phyloP scores from a whole-genome alignment of 2,797 vertebrate genomes.

The Schizopygopsis pylzovi region DNA sequence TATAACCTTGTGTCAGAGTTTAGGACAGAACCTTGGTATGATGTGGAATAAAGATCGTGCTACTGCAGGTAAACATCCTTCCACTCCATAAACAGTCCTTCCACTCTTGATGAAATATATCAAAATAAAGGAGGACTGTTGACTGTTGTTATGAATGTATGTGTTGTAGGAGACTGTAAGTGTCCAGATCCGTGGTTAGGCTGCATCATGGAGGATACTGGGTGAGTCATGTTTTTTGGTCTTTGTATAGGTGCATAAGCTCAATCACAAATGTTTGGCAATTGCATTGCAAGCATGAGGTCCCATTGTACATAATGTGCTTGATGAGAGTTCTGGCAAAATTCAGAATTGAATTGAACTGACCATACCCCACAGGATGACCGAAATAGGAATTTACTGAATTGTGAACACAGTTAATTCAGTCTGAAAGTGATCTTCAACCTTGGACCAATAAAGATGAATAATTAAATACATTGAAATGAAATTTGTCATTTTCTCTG shows the following conservation, averaged over 20 bases:
- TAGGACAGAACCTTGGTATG: slow-evolving; percentile 98
- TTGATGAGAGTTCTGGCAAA: background rate
- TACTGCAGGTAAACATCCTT: slow-evolving; percentile 80
- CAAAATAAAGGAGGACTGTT: background rate
- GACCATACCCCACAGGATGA: background rate
- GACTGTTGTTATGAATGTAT: slow-evolving; percentile 22
- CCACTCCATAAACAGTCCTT: background rate
- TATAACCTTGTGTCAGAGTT: slow-evolving; percentile 91
- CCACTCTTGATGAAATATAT: background rate
- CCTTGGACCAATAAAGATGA: background rate
- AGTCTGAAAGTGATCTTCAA: background rate
- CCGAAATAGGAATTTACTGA: background rate
- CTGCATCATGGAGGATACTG: slow-evolving; percentile 89
- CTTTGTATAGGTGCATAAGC: background rate
- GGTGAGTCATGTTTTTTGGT: slow-evolving; percentile 68
- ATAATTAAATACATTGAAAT: background rate
- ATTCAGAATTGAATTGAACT: background rate
- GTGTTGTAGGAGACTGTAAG: slow-evolving; percentile 79
- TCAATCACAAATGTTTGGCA: slow-evolving; percentile 4
- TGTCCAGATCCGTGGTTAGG: slow-evolving; percentile 86
- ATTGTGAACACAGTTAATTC: background rate
- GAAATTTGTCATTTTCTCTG: background rate
- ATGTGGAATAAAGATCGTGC: slow-evolving; percentile 90
- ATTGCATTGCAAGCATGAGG: background rate
- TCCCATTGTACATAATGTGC: background rate